Evolutionary conservation across 2,113 vertebrate genomes (phyloP).

Genomic region (Dendropsophus ebraccatus): DNA sequence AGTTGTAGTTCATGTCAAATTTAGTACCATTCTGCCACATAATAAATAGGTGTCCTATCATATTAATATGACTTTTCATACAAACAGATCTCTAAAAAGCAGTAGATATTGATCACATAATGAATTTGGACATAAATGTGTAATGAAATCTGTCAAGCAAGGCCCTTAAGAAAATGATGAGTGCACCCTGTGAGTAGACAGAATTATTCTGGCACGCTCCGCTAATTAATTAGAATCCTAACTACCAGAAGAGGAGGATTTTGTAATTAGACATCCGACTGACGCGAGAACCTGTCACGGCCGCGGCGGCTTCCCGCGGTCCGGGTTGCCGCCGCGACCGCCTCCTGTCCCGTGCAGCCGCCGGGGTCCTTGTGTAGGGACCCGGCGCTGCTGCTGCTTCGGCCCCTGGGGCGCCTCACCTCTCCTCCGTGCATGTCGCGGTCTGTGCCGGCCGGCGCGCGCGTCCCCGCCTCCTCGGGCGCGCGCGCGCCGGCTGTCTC

Average conservation of each 20-base stretch:
- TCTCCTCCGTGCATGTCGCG: too few relatives aligned
- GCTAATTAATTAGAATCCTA: constrained; percentile 28
- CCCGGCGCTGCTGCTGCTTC: too few relatives aligned
- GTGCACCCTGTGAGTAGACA: neutral
- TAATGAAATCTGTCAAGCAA: constrained; percentile 19
- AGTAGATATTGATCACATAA: neutral
- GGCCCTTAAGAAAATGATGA: constrained; percentile 3
- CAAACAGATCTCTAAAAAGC: neutral
- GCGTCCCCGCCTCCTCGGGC: too few relatives aligned
- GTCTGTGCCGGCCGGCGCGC: too few relatives aligned
- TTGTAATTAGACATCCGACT: neutral
- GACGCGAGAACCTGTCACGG: constrained; percentile 2
- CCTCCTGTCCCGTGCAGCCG: too few relatives aligned
- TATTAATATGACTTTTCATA: neutral
- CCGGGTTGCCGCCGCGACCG: too few relatives aligned
- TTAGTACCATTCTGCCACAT: neutral
- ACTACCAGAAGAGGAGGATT: neutral
- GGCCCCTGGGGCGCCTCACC: too few relatives aligned
- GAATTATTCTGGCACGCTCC: neutral
- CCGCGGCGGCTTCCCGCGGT: too few relatives aligned
- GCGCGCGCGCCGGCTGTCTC: too few relatives aligned
- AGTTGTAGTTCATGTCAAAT: neutral
- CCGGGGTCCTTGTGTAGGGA: too few relatives aligned
- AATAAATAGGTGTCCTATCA: neutral
- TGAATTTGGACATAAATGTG: constrained; percentile 27